phyloP scores from a whole-genome alignment of 2,888 invertebrate genomes.

The Clivina fossor region DNA sequence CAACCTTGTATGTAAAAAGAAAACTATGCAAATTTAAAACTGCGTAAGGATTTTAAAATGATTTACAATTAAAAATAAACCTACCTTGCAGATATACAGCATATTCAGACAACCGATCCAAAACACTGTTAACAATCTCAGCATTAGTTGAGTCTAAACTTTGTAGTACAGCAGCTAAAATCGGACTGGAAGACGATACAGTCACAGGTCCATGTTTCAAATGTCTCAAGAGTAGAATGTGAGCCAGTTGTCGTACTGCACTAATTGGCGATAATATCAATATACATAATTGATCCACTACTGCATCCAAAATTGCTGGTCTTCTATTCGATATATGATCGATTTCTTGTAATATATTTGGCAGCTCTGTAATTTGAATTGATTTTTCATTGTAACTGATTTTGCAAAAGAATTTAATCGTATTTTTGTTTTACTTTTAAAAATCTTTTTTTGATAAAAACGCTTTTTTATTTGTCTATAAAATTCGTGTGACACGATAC shows the following conservation, averaged over 20 bases:
- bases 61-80: constrained; percentile 14
- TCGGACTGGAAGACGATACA: constrained; percentile 57
- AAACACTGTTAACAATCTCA: constrained; percentile 74
- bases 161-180: constrained; percentile 75
- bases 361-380: constrained; percentile 55
- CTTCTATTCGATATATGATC: constrained; percentile 71
- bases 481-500: no score
- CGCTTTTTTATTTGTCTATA: neutral
- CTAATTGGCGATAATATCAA: constrained; percentile 64
- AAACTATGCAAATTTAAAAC: neutral
- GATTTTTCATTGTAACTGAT: neutral
- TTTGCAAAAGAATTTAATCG: constrained; percentile 8
- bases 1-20: constrained; percentile 8
- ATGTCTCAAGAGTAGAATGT: constrained; percentile 70
- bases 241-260: constrained; percentile 68
- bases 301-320: constrained; percentile 66
- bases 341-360: constrained; percentile 70
- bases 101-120: constrained; percentile 83
- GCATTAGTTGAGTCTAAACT: constrained; percentile 80
- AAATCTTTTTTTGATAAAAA: constrained; percentile 42
- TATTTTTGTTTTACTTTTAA: neutral
- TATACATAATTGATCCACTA: constrained; percentile 65
- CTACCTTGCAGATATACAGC: constrained; percentile 74
- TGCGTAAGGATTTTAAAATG: constrained; percentile 9
- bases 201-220: constrained; percentile 67